These are phyloP conservation scores for Otus sunia DNA, from an alignment of 2,113 vertebrate genomes.

Conservation along the genomic window DNA sequence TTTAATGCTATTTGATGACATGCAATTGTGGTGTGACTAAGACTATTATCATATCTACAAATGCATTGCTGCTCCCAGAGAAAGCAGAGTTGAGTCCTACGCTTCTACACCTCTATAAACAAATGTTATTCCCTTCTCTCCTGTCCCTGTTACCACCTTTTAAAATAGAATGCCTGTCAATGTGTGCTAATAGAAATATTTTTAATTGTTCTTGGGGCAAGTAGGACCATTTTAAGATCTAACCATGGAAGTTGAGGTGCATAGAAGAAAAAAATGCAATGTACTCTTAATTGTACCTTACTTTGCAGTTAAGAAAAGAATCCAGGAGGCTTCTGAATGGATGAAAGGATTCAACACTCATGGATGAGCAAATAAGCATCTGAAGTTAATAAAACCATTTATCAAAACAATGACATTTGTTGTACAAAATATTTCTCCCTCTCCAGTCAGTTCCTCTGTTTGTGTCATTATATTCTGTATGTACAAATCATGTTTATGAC, in stretches of 20 bases:
- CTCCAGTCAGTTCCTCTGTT: neutral
- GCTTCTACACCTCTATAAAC: neutral
- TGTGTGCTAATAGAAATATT: neutral
- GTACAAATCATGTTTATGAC: neutral
- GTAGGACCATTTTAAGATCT: neutral
- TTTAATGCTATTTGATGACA: conserved; percentile 23
- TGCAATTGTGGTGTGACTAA: conserved; percentile 14
- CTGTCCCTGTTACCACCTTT: neutral
- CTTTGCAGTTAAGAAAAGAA: neutral
- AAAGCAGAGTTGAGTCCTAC: neutral
- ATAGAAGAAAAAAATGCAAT: neutral
- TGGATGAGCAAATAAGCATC: neutral
- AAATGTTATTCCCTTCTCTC: neutral
- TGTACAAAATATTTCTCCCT: neutral
- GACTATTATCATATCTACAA: neutral
- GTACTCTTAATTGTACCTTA: neutral
- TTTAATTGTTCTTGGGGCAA: neutral
- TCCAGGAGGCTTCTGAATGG: neutral
- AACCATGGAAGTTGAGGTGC: neutral
- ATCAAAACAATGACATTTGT: neutral
- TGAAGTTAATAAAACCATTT: neutral
- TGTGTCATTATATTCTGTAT: neutral
- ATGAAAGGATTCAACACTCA: neutral
- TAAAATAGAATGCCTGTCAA: neutral
- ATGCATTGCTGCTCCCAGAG: neutral